Evolutionary conservation across 2,888 invertebrate species (phyloP).

Genomic region (Linnaemya vulpina): DNA sequence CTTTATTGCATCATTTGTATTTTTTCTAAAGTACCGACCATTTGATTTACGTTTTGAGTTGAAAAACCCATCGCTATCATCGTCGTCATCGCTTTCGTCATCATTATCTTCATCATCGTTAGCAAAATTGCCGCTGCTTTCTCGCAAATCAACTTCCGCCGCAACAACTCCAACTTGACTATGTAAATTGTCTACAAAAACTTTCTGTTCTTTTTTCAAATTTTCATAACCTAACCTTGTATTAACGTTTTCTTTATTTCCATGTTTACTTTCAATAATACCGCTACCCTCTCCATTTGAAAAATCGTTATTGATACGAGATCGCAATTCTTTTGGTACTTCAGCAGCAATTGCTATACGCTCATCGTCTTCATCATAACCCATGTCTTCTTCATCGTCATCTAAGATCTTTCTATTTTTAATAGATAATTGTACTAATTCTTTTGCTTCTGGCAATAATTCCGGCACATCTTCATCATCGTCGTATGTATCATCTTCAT

Average conservation of each 20-base stretch:
- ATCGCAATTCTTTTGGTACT: conserved; percentile 75
- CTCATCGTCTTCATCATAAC: conserved; percentile 82
- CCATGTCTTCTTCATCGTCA: conserved; percentile 80
- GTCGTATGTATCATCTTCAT: conserved; percentile 73
- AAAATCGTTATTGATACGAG: conserved; percentile 77
- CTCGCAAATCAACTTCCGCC: conserved; percentile 80
- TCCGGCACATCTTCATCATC: conserved; percentile 74
- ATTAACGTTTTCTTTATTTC: conserved; percentile 71
- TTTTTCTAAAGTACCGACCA: conserved; percentile 82
- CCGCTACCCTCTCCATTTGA: conserved; percentile 81
- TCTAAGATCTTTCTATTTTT: conserved; percentile 48
- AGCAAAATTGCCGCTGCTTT: conserved; percentile 81
- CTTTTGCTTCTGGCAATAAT: conserved; percentile 78
- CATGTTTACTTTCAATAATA: conserved; percentile 61
- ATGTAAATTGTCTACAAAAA: conserved; percentile 74
- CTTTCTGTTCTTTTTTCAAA: conserved; percentile 77
- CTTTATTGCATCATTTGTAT: conserved; percentile 83
- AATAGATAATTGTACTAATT: conserved; percentile 73
- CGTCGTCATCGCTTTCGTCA: conserved; percentile 79
- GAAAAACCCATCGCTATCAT: conserved; percentile 79
- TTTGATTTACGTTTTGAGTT: conserved; percentile 79
- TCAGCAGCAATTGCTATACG: conserved; percentile 77
- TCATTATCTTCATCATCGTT: conserved; percentile 81
- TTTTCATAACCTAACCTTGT: conserved; percentile 78
- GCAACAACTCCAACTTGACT: conserved; percentile 56